A percentile compares a stretch with the other conserved stretches of the same genome.
phyloP scores from a whole-genome alignment of 2,888 invertebrate species.

The Andrena marginata region DNA sequence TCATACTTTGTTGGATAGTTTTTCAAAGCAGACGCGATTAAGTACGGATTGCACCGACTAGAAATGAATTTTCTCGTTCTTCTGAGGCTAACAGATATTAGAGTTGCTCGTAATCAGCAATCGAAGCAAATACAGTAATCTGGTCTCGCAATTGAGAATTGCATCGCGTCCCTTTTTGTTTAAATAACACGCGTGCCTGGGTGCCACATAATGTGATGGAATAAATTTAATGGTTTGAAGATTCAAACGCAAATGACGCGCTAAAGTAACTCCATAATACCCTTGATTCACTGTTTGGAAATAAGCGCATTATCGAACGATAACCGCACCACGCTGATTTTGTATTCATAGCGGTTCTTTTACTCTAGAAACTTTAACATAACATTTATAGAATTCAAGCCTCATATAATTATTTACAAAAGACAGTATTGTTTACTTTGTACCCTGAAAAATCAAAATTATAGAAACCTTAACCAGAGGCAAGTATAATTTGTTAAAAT shows the following conservation, averaged over 20 bases:
- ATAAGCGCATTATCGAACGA: slow-evolving; percentile 47
- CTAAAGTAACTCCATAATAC: slow-evolving; percentile 24
- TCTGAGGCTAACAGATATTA: too few relatives aligned
- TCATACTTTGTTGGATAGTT: too few relatives aligned
- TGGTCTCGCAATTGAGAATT: too few relatives aligned
- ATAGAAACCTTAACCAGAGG: too few relatives aligned
- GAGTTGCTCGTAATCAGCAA: neutral
- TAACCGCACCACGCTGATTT: neutral
- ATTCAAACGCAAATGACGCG: slow-evolving; percentile 20
- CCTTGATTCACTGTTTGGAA: slow-evolving; percentile 50
- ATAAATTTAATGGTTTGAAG: slow-evolving; percentile 56
- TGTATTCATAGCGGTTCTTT: slow-evolving; percentile 11
- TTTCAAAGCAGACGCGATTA: too few relatives aligned
- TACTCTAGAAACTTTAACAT: neutral
- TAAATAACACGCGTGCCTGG: neutral
- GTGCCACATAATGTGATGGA: neutral
- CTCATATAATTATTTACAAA: too few relatives aligned
- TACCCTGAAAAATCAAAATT: neutral
- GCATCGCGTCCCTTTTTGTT: neutral
- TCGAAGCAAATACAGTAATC: neutral
- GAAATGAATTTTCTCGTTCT: too few relatives aligned
- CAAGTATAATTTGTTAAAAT: too few relatives aligned
- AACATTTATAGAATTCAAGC: neutral
- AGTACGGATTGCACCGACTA: too few relatives aligned
- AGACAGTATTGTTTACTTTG: neutral